These are phyloP conservation scores for Patiria pectinifera DNA, from an alignment of 53 echinoderm and acorn worm genomes.

Conservation along the genomic window DNA sequence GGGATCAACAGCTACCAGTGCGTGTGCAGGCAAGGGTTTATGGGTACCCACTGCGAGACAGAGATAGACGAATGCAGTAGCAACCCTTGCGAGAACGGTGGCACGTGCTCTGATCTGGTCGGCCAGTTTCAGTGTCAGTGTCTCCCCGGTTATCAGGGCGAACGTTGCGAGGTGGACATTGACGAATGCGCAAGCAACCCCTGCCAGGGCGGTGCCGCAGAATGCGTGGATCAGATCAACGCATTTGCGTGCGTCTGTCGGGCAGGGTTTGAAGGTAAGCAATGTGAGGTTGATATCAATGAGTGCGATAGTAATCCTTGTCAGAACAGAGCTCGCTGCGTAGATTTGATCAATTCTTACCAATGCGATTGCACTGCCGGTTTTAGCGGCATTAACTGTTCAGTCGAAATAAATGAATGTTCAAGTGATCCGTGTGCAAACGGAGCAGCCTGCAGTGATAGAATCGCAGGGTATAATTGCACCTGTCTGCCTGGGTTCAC, in stretches of 20 bases:
- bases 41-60: constrained; percentile 62
- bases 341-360: constrained; percentile 68
- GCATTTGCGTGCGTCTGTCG: constrained; percentile 63
- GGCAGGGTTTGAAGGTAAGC: constrained; percentile 62
- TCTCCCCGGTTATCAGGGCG: constrained; percentile 60
- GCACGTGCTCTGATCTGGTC: constrained; percentile 56
- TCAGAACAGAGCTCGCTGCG: constrained; percentile 67
- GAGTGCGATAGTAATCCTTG: constrained; percentile 76
- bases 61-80: constrained; percentile 72
- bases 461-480: constrained; percentile 68
- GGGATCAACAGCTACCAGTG: constrained; percentile 70
- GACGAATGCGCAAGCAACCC: constrained; percentile 73
- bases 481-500: constrained; percentile 62
- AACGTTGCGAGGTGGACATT: constrained; percentile 59
- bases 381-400: constrained; percentile 67
- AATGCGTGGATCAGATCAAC: constrained; percentile 67
- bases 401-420: constrained; percentile 71
- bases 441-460: constrained; percentile 64
- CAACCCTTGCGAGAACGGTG: constrained; percentile 67
- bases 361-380: constrained; percentile 67
- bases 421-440: constrained; percentile 71
- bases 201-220: constrained; percentile 50
- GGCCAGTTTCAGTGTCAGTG: constrained; percentile 68
- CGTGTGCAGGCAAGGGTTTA: constrained; percentile 63
- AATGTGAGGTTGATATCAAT: constrained; percentile 59